Conservation (phyloP, 37 sponge, comb jelly and placozoan species). For the Axinella damicornis region DNA sequence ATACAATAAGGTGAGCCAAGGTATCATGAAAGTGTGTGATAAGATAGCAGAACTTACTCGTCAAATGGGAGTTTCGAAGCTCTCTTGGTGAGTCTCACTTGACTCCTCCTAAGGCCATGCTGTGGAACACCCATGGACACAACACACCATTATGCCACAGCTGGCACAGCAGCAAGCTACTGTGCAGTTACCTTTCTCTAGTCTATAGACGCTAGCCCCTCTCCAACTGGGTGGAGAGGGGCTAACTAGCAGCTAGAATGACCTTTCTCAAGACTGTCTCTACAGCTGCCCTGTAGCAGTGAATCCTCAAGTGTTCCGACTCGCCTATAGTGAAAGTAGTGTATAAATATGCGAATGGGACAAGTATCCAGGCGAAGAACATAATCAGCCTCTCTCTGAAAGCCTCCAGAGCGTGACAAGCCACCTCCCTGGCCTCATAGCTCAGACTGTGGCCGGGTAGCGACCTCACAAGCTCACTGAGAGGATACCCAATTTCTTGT, state of each 20-base stretch:
- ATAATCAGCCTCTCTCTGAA: constrained; percentile 34
- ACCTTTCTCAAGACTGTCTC: constrained; percentile 76
- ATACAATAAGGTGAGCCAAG: neutral
- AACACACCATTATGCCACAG: too few species aligned
- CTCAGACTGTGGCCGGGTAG: constrained; percentile 42
- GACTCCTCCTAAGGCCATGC: constrained; percentile 56
- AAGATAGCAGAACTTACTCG: constrained; percentile 31
- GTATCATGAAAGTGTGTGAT: too few species aligned
- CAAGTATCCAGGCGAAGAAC: neutral
- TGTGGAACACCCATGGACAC: constrained; percentile 18
- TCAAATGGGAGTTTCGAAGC: constrained; percentile 73
- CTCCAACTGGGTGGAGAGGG: neutral
- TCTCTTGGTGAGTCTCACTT: constrained; percentile 50
- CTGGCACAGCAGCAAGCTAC: too few species aligned
- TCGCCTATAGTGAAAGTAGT: neutral
- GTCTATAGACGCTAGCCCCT: too few species aligned
- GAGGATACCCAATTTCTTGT: constrained; percentile 50
- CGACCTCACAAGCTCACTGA: constrained; percentile 48
- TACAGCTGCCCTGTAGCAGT: constrained; percentile 76
- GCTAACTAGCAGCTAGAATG: too few species aligned
- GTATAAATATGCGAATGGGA: neutral
- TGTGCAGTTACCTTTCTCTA: too few species aligned
- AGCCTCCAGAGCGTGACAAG: constrained; percentile 73
- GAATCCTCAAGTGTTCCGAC: constrained; percentile 56
- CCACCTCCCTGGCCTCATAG: constrained; percentile 77